These are phyloP conservation scores for Vombatus ursinus DNA, from an alignment of 2,113 vertebrate genomes.

Conservation along the genomic window DNA sequence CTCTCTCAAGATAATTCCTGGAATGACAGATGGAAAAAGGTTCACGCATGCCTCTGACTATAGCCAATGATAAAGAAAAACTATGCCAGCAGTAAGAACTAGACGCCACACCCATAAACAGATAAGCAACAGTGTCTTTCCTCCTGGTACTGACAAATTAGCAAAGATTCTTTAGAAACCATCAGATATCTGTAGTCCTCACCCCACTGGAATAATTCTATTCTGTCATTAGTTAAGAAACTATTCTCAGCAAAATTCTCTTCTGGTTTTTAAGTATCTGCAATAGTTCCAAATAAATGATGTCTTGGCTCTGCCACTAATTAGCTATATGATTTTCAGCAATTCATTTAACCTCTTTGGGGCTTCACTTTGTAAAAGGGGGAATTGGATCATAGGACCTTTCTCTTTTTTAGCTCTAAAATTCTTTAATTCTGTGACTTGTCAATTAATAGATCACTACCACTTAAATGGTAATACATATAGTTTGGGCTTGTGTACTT, in stretches of 20 bases:
- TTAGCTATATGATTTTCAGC: neutral
- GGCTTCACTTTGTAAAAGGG: neutral
- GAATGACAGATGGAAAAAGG: neutral
- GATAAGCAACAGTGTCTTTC: neutral
- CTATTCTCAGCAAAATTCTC: neutral
- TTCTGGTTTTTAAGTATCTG: neutral
- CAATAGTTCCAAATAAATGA: neutral
- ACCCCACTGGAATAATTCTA: neutral
- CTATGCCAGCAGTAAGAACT: neutral
- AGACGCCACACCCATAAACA: neutral
- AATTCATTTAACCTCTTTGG: neutral
- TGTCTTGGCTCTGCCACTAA: neutral
- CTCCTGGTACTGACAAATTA: neutral
- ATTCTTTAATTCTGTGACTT: neutral
- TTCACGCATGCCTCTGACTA: neutral
- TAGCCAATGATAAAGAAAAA: neutral
- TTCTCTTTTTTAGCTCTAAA: neutral
- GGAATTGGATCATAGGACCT: neutral
- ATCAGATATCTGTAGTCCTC: neutral
- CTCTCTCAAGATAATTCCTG: neutral
- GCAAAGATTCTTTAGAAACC: neutral
- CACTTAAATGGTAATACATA: neutral
- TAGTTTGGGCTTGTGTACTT: neutral
- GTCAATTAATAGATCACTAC: neutral
- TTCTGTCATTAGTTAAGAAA: neutral